Conservation (phyloP, 2,888 invertebrate species). For the Drosophila cognata region DNA sequence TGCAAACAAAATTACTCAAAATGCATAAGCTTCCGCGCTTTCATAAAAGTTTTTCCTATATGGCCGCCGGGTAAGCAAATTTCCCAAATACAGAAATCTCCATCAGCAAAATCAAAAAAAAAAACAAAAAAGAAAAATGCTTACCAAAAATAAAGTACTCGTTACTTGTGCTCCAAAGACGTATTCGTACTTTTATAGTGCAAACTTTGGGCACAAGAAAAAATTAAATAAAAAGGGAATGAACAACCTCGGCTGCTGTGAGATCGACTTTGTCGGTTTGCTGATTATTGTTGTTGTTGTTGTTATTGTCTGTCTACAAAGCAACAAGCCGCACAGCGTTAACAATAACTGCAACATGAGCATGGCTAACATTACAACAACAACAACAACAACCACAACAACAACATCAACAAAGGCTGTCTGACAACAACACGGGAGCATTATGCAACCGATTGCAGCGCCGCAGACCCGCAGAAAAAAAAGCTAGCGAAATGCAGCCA, state of each 20-base stretch:
- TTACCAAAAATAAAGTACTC: constrained; percentile 21
- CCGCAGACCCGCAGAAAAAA: constrained; percentile 31
- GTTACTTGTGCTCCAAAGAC: constrained; percentile 38
- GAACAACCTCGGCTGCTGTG: constrained; percentile 38
- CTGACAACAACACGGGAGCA: constrained; percentile 63
- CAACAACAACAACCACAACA: constrained; percentile 20
- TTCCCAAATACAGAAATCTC: constrained; percentile 33
- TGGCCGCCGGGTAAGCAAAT: constrained; percentile 43
- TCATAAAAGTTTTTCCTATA: constrained; percentile 24
- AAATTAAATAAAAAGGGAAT: constrained; percentile 52
- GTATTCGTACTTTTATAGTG: constrained; percentile 39
- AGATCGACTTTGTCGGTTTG: constrained; percentile 49
- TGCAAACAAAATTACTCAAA: constrained; percentile 1
- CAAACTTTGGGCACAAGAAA: constrained; percentile 34
- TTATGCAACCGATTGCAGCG: constrained; percentile 74
- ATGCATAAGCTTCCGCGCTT: constrained; percentile 49
- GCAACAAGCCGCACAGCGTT: constrained; percentile 61
- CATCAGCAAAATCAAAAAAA: background rate
- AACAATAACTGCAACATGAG: constrained; percentile 79
- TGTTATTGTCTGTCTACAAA: constrained; percentile 49
- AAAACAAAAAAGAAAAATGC: background rate
- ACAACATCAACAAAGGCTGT: constrained; percentile 56
- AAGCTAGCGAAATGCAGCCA: constrained; percentile 43
- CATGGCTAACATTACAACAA: constrained; percentile 47
- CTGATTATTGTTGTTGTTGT: constrained; percentile 32